Evolutionary conservation across 1,140 invertebrate genomes (phyloP).

Genomic region (Pseudomyrmex concolor): DNA sequence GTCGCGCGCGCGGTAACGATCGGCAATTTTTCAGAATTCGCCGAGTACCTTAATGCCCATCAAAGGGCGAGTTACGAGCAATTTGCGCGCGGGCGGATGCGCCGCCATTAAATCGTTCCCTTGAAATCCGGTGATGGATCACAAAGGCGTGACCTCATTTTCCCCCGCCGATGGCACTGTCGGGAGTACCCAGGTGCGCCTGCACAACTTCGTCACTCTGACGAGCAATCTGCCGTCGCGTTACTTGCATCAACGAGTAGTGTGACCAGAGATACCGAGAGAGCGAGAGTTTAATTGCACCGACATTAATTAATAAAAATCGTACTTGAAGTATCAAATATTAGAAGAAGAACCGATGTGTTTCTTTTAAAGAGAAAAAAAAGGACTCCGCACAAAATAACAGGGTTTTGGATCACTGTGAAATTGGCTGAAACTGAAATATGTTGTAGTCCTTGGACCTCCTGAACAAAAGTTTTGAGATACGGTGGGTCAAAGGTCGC

Average conservation of each 20-base stretch:
- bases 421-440: no score
- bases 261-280: conserved; percentile 6
- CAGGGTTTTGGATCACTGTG: no score
- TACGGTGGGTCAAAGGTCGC: no score
- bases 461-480: no score
- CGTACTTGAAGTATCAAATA: neutral
- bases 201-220: conserved; percentile 50
- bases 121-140: conserved; percentile 57
- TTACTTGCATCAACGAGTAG: conserved; percentile 43
- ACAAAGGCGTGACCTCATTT: conserved; percentile 58
- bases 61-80: conserved; percentile 54
- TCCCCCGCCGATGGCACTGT: conserved; percentile 46
- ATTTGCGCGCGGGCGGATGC: conserved; percentile 40
- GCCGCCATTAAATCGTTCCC: conserved; percentile 52
- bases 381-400: no score
- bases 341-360: neutral
- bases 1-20: conserved; percentile 18
- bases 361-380: neutral
- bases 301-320: conserved; percentile 25
- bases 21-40: conserved; percentile 46
- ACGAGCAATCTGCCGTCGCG: conserved; percentile 46
- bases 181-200: conserved; percentile 46
- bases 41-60: conserved; percentile 42
- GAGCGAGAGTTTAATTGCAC: conserved; percentile 38
- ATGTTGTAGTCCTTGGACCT: no score